Conservation (phyloP, 2,113 vertebrate genomes). For the Neopipo cinnamomea region DNA sequence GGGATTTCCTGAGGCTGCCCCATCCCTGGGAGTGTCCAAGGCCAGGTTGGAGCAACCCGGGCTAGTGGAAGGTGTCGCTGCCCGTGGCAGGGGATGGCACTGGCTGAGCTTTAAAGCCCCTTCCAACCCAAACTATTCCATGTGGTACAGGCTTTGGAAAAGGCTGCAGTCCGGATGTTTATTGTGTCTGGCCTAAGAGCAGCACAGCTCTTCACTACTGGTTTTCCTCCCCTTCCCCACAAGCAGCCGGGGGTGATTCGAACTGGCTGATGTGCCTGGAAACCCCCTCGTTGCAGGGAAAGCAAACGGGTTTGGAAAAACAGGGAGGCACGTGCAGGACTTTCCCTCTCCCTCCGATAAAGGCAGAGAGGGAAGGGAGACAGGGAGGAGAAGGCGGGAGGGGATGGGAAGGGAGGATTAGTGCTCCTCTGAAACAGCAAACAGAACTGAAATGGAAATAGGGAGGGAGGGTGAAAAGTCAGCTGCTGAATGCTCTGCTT, state of each 20-base stretch:
- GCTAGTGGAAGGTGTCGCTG: neutral
- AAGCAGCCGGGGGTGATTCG: neutral
- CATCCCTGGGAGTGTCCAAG: neutral
- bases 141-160: neutral
- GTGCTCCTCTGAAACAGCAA: neutral
- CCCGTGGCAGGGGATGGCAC: neutral
- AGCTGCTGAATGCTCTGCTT: constrained; percentile 4
- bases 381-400: neutral
- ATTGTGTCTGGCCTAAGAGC: neutral
- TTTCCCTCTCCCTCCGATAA: neutral
- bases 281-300: neutral
- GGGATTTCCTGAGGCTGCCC: neutral
- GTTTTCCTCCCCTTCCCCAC: neutral
- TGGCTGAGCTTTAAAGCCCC: no score
- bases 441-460: neutral
- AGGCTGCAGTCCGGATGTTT: neutral
- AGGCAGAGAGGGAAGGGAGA: neutral
- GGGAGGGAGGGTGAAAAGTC: neutral
- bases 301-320: neutral
- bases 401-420: neutral
- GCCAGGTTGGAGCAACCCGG: neutral
- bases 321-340: neutral
- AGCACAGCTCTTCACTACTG: neutral
- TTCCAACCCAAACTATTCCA: neutral
- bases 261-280: neutral